Evolutionary conservation across 2,888 invertebrate genomes (phyloP).

Genomic region (Geophilus truncorum): DNA sequence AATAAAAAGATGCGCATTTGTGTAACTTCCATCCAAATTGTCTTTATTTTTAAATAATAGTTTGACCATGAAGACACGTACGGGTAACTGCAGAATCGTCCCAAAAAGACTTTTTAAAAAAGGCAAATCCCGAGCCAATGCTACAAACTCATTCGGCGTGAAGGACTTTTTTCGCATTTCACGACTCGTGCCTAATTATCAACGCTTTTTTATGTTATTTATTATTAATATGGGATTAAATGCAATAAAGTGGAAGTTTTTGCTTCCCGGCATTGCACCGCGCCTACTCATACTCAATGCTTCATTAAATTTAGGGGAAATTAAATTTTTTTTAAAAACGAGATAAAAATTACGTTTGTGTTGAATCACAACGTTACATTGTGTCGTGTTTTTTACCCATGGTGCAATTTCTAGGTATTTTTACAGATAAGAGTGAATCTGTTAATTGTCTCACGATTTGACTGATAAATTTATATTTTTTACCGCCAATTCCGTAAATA

Average conservation of each 20-base stretch:
- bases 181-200: background rate
- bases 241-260: no score
- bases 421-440: background rate
- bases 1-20: no score
- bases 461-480: no score
- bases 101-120: background rate
- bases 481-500: no score
- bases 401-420: background rate
- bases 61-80: background rate
- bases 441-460: no score
- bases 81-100: background rate
- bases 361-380: background rate
- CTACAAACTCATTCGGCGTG: background rate
- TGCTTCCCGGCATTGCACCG: background rate
- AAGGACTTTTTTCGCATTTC: background rate
- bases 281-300: no score
- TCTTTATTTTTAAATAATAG: no score
- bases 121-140: background rate
- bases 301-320: background rate
- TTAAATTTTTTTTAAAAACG: background rate
- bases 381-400: background rate
- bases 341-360: background rate
- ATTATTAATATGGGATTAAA: no score
- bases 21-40: no score
- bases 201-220: background rate